phyloP scores from a whole-genome alignment of 2,888 invertebrate genomes.

The Plusia festucae region DNA sequence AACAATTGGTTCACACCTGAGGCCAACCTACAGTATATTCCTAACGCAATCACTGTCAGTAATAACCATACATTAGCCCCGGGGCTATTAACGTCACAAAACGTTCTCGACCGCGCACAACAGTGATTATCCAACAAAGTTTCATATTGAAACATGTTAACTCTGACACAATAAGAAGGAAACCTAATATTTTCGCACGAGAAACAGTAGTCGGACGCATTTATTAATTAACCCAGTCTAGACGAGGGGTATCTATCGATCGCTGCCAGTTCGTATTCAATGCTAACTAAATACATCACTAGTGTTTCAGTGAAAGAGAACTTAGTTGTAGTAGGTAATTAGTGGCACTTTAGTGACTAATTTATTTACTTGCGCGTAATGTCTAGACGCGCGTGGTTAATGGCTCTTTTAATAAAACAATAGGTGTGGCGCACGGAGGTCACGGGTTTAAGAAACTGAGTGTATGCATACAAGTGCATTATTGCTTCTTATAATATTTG shows the following conservation, averaged over 20 bases:
- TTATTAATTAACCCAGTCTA: slow-evolving; percentile 75
- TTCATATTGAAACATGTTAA: slow-evolving; percentile 54
- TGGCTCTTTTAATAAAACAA: slow-evolving; percentile 77
- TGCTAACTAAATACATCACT: slow-evolving; percentile 66
- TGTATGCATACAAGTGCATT: slow-evolving; percentile 44
- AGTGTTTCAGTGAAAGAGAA: slow-evolving; percentile 71
- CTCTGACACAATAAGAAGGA: slow-evolving; percentile 52
- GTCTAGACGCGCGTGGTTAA: slow-evolving; percentile 77
- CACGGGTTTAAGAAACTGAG: slow-evolving; percentile 59
- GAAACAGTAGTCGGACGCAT: slow-evolving; percentile 65
- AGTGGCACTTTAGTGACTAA: slow-evolving; percentile 77
- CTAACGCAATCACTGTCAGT: slow-evolving; percentile 55
- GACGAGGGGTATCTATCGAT: slow-evolving; percentile 67
- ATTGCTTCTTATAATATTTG: slow-evolving; percentile 46
- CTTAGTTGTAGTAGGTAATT: slow-evolving; percentile 76
- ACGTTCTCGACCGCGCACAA: slow-evolving; percentile 32
- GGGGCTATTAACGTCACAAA: slow-evolving; percentile 43
- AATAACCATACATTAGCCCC: slow-evolving; percentile 49
- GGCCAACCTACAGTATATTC: slow-evolving; percentile 48
- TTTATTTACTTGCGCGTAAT: slow-evolving; percentile 81
- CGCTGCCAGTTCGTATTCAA: slow-evolving; percentile 62
- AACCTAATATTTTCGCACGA: slow-evolving; percentile 64
- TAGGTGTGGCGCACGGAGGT: slow-evolving; percentile 66
- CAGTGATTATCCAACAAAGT: slow-evolving; percentile 45
- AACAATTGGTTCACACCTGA: slow-evolving; percentile 62